These are phyloP conservation scores for Phyto melanocephala DNA, from an alignment of 2,888 invertebrate species.

Conservation along the genomic window DNA sequence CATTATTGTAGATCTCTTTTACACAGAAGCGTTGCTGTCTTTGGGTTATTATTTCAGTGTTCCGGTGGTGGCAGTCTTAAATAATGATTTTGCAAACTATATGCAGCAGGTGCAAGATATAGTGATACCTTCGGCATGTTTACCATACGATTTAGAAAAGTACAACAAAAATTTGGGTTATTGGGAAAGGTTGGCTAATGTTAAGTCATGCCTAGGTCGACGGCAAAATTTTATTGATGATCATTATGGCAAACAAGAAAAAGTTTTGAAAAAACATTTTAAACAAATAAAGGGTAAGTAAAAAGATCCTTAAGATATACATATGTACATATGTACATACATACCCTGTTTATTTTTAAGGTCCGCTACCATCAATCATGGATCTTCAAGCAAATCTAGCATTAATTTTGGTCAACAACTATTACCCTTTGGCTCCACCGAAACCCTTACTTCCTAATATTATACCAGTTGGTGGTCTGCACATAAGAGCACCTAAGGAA, in stretches of 20 bases:
- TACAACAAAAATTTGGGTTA: constrained; percentile 79
- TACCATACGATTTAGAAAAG: constrained; percentile 78
- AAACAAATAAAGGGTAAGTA: constrained; percentile 68
- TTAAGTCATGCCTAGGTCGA: constrained; percentile 75
- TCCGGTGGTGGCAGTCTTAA: constrained; percentile 77
- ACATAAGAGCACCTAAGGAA: constrained; percentile 78
- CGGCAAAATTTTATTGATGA: constrained; percentile 72
- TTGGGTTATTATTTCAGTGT: constrained; percentile 76
- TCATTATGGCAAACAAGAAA: constrained; percentile 74
- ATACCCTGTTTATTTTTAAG: constrained; percentile 38
- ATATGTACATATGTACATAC: no score
- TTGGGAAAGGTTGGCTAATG: constrained; percentile 80
- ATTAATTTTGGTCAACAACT: constrained; percentile 79
- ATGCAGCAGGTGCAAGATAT: constrained; percentile 79
- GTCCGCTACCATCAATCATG: constrained; percentile 68
- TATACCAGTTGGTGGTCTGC: constrained; percentile 81
- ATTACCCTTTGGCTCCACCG: constrained; percentile 79
- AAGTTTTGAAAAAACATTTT: constrained; percentile 75
- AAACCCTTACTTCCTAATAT: constrained; percentile 79
- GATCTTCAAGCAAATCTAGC: constrained; percentile 79
- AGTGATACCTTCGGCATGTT: constrained; percentile 79
- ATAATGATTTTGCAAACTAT: constrained; percentile 78
- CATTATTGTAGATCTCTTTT: constrained; percentile 78
- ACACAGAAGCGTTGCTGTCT: constrained; percentile 78
- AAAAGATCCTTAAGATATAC: no score